Conservation (phyloP, 2,797 vertebrate genomes). For the Sebastes wilsoni region DNA sequence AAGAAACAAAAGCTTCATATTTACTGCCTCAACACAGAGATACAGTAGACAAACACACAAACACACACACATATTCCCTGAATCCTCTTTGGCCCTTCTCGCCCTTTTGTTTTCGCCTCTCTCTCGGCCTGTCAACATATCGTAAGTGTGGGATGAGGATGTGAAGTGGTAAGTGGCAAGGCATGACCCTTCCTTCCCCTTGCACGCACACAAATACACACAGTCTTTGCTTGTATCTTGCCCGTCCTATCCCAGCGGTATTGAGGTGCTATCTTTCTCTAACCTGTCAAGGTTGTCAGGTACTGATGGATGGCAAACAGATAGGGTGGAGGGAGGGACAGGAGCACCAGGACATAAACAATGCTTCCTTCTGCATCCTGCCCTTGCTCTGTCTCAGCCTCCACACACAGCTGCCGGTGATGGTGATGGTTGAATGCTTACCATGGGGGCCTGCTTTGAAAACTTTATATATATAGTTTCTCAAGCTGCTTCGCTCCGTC, state of each 20-base stretch:
- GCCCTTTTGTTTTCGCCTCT: constrained; percentile 19
- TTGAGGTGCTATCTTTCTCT: constrained; percentile 61
- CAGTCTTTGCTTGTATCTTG: constrained; percentile 13
- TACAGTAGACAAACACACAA: background rate
- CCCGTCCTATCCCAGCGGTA: constrained; percentile 28
- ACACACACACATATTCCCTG: background rate
- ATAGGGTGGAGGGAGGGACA: constrained; percentile 44
- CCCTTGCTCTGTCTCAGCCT: constrained; percentile 38
- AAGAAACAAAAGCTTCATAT: background rate
- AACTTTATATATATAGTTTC: background rate
- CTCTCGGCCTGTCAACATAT: constrained; percentile 45
- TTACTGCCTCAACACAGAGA: background rate
- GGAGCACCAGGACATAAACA: constrained; percentile 54
- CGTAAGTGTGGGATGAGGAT: constrained; percentile 24
- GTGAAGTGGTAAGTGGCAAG: constrained; percentile 46
- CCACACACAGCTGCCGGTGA: background rate
- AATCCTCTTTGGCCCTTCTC: constrained; percentile 29
- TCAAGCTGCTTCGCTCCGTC: background rate
- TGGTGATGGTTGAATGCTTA: background rate
- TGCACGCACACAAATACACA: background rate
- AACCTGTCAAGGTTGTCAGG: constrained; percentile 68
- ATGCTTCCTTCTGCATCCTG: constrained; percentile 11
- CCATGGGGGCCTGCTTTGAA: background rate
- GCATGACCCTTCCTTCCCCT: constrained; percentile 41
- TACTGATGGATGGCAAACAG: constrained; percentile 68